These are phyloP conservation scores for Trididemnum nubilum DNA, from an alignment of 23 tunicate species.

Conservation along the genomic window DNA sequence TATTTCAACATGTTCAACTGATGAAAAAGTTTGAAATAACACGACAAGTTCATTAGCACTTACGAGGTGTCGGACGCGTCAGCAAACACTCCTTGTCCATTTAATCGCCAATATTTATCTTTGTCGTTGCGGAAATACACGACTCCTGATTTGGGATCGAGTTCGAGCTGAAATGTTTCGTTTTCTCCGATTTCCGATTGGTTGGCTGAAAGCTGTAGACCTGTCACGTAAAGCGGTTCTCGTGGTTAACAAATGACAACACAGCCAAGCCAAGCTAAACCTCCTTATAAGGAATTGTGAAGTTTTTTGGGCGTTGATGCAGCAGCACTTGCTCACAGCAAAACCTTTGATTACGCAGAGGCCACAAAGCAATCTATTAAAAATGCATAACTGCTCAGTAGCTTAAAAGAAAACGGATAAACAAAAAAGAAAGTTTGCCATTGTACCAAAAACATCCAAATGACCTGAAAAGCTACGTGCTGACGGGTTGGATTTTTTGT, in stretches of 20 bases:
- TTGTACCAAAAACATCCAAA: too few relatives aligned
- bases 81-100: conserved; percentile 44
- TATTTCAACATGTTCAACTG: too few relatives aligned
- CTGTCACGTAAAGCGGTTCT: conserved; percentile 30
- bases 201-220: conserved; percentile 92
- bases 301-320: conserved; percentile 19
- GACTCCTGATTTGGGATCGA: conserved; percentile 32
- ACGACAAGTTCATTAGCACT: neutral
- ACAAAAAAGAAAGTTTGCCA: too few relatives aligned
- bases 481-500: too few relatives aligned
- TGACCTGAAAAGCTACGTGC: too few relatives aligned
- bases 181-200: conserved; percentile 68
- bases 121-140: conserved; percentile 66
- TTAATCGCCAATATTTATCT: conserved; percentile 72
- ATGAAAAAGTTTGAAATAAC: too few relatives aligned
- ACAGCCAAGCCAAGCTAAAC: neutral
- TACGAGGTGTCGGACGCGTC: conserved; percentile 40
- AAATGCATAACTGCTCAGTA: neutral
- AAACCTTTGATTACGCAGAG: neutral
- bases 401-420: too few relatives aligned
- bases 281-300: conserved; percentile 18
- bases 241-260: conserved; percentile 7
- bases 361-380: neutral
- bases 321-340: neutral
- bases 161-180: conserved; percentile 91